phyloP scores from a whole-genome alignment of 2,888 invertebrate species.

The Lucinisca nassula region DNA sequence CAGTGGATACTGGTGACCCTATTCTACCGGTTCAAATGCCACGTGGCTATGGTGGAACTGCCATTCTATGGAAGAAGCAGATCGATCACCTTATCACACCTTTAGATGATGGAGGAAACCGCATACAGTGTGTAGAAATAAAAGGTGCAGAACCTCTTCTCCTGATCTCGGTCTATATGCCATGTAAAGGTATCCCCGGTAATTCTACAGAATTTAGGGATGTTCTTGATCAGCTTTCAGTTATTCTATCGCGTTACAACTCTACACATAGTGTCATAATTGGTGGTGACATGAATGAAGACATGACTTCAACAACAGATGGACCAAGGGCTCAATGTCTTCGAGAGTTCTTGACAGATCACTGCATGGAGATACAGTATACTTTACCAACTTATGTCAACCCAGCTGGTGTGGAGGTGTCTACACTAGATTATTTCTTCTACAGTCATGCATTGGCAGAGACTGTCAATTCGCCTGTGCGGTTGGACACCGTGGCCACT shows the following conservation, averaged over 20 bases:
- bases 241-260: neutral
- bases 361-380: neutral
- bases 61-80: constrained; percentile 23
- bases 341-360: constrained; percentile 3
- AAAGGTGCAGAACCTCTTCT: neutral
- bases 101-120: neutral
- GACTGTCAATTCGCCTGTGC: neutral
- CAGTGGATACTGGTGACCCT: too few species aligned
- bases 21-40: too few species aligned
- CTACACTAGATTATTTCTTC: constrained; percentile 21
- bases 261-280: neutral
- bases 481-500: neutral
- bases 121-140: constrained; percentile 32
- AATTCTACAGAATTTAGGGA: neutral
- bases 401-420: constrained; percentile 20
- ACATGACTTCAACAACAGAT: neutral
- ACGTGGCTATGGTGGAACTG: too few species aligned
- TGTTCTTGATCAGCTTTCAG: neutral
- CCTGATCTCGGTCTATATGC: neutral
- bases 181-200: neutral
- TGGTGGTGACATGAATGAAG: too few species aligned
- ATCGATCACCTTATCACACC: constrained; percentile 16
- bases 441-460: neutral
- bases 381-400: constrained; percentile 14
- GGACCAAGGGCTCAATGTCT: neutral